Conservation (phyloP, 2,888 invertebrate species). For the Coelopa pilipes region DNA sequence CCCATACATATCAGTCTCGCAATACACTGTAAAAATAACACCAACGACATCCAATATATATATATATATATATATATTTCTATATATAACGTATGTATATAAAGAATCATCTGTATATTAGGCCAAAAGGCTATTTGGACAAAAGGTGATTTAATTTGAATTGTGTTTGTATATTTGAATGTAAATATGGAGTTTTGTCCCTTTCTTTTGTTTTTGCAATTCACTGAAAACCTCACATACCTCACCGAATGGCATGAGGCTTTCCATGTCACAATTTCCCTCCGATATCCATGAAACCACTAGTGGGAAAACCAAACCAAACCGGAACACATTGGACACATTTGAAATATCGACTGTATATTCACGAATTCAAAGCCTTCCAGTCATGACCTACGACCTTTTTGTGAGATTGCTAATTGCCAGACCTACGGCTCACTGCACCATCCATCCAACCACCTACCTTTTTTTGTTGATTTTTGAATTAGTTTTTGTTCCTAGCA, state of each 20-base stretch:
- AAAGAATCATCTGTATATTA: conserved; percentile 29
- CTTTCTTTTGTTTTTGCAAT: conserved; percentile 17
- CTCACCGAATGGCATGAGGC: no score
- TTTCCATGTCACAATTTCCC: neutral
- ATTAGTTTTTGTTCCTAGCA: neutral
- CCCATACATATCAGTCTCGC: neutral
- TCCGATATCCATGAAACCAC: conserved; percentile 12
- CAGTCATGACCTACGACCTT: neutral
- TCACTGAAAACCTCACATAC: conserved; percentile 13
- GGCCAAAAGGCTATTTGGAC: conserved; percentile 27
- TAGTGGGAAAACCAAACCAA: neutral
- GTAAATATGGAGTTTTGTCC: conserved; percentile 10
- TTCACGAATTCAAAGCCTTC: no score
- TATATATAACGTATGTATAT: conserved; percentile 29
- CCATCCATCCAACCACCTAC: no score
- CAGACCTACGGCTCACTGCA: no score
- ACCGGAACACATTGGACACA: neutral
- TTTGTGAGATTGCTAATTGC: neutral
- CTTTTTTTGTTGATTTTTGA: conserved; percentile 30
- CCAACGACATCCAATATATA: conserved; percentile 21
- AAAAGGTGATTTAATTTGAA: conserved; percentile 31
- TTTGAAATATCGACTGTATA: neutral
- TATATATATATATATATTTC: conserved; percentile 9
- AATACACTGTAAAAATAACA: conserved; percentile 32
- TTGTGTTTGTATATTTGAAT: conserved; percentile 28